Conservation (phyloP, 2,113 vertebrate genomes). For the Urocynchramus pylzowi region DNA sequence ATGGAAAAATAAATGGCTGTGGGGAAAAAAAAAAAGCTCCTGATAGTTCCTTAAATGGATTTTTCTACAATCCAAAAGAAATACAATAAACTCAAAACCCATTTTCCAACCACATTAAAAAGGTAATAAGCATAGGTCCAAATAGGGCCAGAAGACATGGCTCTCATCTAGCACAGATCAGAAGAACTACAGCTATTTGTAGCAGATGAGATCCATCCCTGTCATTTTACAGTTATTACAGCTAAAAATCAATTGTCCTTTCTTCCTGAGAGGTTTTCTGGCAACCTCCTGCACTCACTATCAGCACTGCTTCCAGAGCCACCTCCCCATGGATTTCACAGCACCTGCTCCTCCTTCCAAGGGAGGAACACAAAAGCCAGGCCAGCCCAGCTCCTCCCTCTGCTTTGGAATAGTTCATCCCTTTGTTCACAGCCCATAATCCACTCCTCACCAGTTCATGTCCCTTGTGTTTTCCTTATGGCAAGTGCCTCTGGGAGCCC, state of each 20-base stretch:
- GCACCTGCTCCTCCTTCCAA: not conserved
- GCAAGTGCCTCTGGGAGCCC: not conserved
- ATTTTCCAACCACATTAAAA: not conserved
- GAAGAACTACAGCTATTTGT: not conserved
- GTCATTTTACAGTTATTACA: not conserved
- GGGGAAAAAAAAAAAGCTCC: not conserved
- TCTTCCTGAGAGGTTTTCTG: conserved; percentile 15
- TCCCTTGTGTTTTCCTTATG: not conserved
- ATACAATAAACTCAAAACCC: not conserved
- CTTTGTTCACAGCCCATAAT: not conserved
- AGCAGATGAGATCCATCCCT: not conserved
- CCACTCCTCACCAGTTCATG: not conserved
- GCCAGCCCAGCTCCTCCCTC: not conserved
- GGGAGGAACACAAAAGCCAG: not conserved
- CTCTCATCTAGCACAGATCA: not conserved
- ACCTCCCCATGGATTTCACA: not conserved
- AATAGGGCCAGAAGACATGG: not conserved
- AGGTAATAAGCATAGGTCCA: not conserved
- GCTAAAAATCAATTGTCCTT: conserved; percentile 23
- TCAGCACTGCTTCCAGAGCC: not conserved
- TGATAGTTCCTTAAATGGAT: not conserved
- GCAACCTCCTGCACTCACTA: not conserved
- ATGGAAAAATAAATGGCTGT: not conserved
- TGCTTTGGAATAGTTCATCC: not conserved
- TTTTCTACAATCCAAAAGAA: not conserved